Percentiles rank a stretch among this genome's conserved stretches.
These are phyloP conservation scores for Trachelipus rathkii DNA, from an alignment of 1,140 invertebrate species.

Conservation along the genomic window DNA sequence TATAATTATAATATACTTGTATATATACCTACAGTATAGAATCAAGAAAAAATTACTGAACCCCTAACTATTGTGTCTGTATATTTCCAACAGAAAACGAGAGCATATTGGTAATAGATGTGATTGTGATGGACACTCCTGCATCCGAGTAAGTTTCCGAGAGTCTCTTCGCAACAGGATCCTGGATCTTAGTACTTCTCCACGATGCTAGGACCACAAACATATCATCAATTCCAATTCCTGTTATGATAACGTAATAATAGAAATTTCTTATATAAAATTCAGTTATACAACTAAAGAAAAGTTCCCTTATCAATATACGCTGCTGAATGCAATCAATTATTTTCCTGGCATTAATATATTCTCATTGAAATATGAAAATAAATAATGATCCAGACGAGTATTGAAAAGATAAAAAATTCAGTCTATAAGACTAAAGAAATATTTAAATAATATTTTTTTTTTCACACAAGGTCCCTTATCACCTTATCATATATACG, in stretches of 20 bases:
- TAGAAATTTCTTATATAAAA: background rate
- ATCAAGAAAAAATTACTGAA: slow-evolving; percentile 95
- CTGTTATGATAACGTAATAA: slow-evolving; percentile 53
- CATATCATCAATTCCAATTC: slow-evolving; percentile 93
- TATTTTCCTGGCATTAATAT: no score
- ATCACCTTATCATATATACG: no score
- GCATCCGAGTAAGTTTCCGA: slow-evolving; percentile 82
- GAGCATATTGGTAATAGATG: slow-evolving; percentile 91
- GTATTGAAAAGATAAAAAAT: no score
- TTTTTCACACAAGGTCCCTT: no score
- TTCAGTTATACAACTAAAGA: no score
- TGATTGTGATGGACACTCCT: slow-evolving; percentile 96
- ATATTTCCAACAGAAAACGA: slow-evolving; percentile 93
- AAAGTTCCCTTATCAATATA: no score
- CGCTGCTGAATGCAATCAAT: no score
- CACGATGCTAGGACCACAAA: slow-evolving; percentile 93
- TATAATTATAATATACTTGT: slow-evolving; percentile 53
- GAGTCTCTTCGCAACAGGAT: slow-evolving; percentile 77
- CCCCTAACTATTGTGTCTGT: slow-evolving; percentile 87
- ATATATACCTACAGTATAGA: no score
- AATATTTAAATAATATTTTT: no score
- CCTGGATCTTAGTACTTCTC: slow-evolving; percentile 72
- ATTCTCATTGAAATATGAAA: no score
- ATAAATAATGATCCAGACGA: no score
- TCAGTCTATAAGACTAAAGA: no score